Evolutionary conservation across 2,888 invertebrate genomes (phyloP), one percentile per base, ranked within the genome.

Genomic region (Thera obeliscata): DNA sequence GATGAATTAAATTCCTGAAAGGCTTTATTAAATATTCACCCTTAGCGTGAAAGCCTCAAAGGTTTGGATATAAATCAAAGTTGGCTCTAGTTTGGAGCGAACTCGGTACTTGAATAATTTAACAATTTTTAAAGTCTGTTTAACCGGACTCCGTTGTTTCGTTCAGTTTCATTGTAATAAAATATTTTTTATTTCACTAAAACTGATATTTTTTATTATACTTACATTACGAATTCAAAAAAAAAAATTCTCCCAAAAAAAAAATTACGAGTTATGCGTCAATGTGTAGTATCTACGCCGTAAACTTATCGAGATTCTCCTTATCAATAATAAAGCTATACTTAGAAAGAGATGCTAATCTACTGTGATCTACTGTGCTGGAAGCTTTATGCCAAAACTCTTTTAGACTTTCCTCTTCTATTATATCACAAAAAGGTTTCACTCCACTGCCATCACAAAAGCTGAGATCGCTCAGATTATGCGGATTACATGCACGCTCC

Each of bases 1-100:
- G 80, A 79, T 76, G 76, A 81, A 79, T 78, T 79, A 76, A 77
- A 79, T 81, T 79, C 70, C 61, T 71, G 75, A 73, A 75, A 75
- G 71, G 67, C 72, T 71, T 73, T 74, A 74, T 75, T 81, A 80
- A 80, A 80, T 81, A 83, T 83, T 82, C 83, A 82, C 83, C 82
- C 82, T 67, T 77, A 61, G 73, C 71, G 70, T 61, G 74, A 73
- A 66, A 74, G 74, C 74, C 78, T 74, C 73, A 77, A 74, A 74
- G 73, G 74, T 75, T 73, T 72, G 71, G 74, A 64, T 71, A 79
- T 81, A 78, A 80, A 80, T 79, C 78, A 79, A 75, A 79, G 74
- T 73, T 71, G 73, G 70, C 73, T 74, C 70, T 75, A 74, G 75
- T 78, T 73, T 65, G 64, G 61, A 61, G 60, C 62, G 64, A 56